These are phyloP conservation scores for Drosophila peninsularis DNA, from an alignment of 2,888 invertebrate species.

Conservation along the genomic window DNA sequence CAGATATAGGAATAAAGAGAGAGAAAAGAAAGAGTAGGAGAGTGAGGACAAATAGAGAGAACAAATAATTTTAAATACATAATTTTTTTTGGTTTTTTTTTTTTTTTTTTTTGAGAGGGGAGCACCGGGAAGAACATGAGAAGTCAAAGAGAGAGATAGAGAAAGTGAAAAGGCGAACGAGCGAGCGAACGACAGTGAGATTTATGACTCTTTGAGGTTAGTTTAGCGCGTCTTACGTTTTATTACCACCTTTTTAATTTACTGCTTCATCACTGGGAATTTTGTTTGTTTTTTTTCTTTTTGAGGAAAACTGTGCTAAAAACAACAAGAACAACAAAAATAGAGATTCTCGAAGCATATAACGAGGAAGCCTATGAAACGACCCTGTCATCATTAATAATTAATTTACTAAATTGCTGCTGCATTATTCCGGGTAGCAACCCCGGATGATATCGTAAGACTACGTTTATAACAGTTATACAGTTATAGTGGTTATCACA, in stretches of 20 bases:
- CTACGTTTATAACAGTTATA: conserved; percentile 6
- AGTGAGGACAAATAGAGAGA: conserved; percentile 27
- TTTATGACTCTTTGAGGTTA: conserved; percentile 66
- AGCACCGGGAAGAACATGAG: conserved; percentile 34
- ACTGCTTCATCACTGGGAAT: conserved; percentile 16
- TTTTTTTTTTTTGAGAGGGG: conserved; percentile 20
- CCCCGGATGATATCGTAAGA: conserved; percentile 17
- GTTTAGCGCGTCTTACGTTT: conserved; percentile 77
- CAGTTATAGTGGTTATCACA: conserved; percentile 17
- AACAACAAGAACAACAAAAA: conserved; percentile 81
- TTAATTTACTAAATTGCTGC: conserved; percentile 7
- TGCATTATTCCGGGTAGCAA: conserved; percentile 3
- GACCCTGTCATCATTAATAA: conserved; percentile 33
- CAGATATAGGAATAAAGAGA: conserved; percentile 31
- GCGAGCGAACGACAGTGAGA: conserved; percentile 46
- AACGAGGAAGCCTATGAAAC: conserved; percentile 63
- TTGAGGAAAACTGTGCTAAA: conserved; percentile 59
- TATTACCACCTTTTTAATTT: conserved; percentile 69
- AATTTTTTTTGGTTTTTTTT: conserved; percentile 26
- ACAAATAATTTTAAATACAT: conserved; percentile 44
- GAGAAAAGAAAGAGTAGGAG: conserved; percentile 18
- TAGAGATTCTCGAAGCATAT: conserved; percentile 84
- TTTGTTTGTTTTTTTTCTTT: background rate
- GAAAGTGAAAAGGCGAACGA: conserved; percentile 32
- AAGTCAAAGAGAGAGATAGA: conserved; percentile 31